phyloP scores from a whole-genome alignment of 1,140 invertebrate genomes.

The Melitaea cinxia region DNA sequence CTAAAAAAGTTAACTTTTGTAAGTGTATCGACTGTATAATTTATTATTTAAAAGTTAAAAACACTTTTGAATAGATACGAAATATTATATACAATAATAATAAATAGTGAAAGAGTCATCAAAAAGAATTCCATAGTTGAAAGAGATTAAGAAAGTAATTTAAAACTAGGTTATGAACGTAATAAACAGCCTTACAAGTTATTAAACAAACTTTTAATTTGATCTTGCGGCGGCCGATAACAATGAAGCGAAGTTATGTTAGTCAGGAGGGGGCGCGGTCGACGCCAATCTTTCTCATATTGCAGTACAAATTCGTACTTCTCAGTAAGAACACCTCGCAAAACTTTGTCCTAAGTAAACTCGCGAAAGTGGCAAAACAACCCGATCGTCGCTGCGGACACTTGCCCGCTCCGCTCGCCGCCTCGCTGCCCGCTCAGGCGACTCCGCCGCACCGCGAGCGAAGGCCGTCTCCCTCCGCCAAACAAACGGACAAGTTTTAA shows the following conservation, averaged over 20 bases:
- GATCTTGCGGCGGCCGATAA: slow-evolving; percentile 69
- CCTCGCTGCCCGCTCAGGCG: slow-evolving; percentile 39
- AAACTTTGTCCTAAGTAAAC: slow-evolving; percentile 81
- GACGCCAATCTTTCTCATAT: slow-evolving; percentile 73
- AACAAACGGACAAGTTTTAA: slow-evolving; percentile 82
- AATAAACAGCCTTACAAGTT: slow-evolving; percentile 57
- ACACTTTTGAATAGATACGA: too few species aligned
- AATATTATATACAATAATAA: background rate
- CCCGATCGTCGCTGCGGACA: slow-evolving; percentile 36
- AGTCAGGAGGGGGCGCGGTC: slow-evolving; percentile 54
- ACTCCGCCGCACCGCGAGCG: slow-evolving; percentile 42
- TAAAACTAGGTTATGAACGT: slow-evolving; percentile 54
- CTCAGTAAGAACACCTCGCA: slow-evolving; percentile 79
- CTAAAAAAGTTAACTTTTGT: too few species aligned
- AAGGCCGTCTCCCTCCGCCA: slow-evolving; percentile 69
- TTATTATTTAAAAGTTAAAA: background rate
- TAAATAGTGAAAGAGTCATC: background rate
- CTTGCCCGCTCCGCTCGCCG: slow-evolving; percentile 43
- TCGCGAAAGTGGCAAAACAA: slow-evolving; percentile 52
- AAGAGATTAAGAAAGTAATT: slow-evolving; percentile 42
- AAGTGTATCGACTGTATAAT: too few species aligned
- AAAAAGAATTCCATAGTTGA: background rate
- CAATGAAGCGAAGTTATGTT: slow-evolving; percentile 75
- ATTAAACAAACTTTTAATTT: slow-evolving; percentile 76
- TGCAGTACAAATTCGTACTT: slow-evolving; percentile 78